phyloP scores from a whole-genome alignment of 1,140 invertebrate species.

The Anadara kagoshimensis region DNA sequence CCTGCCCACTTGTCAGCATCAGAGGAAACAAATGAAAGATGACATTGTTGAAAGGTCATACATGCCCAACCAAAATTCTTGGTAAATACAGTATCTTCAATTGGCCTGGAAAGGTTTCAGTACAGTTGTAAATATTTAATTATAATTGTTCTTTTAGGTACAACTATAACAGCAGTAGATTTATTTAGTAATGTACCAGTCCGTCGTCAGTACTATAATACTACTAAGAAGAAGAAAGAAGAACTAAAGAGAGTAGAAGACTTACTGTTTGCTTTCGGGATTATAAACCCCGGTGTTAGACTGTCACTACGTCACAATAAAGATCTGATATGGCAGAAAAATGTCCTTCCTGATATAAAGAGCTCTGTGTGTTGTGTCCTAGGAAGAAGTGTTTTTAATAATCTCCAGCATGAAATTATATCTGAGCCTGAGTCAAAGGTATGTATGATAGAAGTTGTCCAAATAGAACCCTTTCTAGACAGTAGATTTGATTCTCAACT shows the following conservation, averaged over 20 bases:
- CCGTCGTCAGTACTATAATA: conserved; percentile 77
- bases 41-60: too few species aligned
- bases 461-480: too few species aligned
- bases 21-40: too few species aligned
- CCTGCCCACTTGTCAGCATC: too few species aligned
- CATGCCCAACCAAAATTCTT: too few species aligned
- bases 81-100: too few species aligned
- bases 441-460: background rate
- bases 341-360: conserved; percentile 67
- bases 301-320: conserved; percentile 77
- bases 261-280: conserved; percentile 76
- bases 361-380: conserved; percentile 74
- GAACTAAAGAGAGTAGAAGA: conserved; percentile 79
- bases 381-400: conserved; percentile 72
- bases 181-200: conserved; percentile 81
- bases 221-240: conserved; percentile 75
- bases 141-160: conserved; percentile 75
- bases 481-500: too few species aligned
- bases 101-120: too few species aligned
- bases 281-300: conserved; percentile 76
- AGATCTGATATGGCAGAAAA: conserved; percentile 77
- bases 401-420: conserved; percentile 38
- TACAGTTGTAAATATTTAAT: too few species aligned
- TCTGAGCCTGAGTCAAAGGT: conserved; percentile 38
- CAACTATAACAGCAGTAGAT: conserved; percentile 76